Conservation (phyloP, 2,113 vertebrate genomes). For the Coreoperca whiteheadi region DNA sequence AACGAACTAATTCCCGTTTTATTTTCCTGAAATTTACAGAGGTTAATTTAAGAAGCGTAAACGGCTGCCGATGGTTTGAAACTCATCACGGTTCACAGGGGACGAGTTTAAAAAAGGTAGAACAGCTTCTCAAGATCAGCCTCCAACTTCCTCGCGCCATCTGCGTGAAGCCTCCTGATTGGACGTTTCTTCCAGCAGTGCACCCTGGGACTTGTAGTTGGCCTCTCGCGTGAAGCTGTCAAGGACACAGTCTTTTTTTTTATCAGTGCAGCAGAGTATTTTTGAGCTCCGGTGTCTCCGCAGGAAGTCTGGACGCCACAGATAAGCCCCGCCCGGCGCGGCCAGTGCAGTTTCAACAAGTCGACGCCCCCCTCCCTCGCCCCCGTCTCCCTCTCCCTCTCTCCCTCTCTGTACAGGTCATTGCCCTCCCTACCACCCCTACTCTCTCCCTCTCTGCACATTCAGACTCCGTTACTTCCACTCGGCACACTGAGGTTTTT, state of each 20-base stretch:
- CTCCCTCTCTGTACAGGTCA: slow-evolving; percentile 55
- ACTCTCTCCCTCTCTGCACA: slow-evolving; percentile 30
- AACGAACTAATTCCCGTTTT: too few relatives aligned
- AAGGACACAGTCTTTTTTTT: neutral
- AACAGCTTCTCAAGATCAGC: too few relatives aligned
- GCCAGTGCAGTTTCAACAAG: neutral
- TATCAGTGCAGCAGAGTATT: too few relatives aligned
- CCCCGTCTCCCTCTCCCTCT: slow-evolving; percentile 2
- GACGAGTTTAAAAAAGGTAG: too few relatives aligned
- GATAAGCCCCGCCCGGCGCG: slow-evolving; percentile 31
- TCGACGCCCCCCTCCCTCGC: neutral
- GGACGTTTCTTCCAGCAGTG: neutral
- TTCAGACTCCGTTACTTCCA: slow-evolving; percentile 38
- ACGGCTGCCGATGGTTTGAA: too few relatives aligned
- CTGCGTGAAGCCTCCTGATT: neutral
- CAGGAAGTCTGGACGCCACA: neutral
- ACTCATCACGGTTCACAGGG: too few relatives aligned
- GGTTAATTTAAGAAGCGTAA: too few relatives aligned
- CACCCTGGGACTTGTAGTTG: slow-evolving; percentile 36
- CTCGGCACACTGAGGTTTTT: slow-evolving; percentile 22
- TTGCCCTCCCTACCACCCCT: slow-evolving; percentile 48
- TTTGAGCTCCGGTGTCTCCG: neutral
- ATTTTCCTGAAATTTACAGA: too few relatives aligned
- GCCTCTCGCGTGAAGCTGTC: neutral
- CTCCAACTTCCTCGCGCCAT: too few relatives aligned